phyloP scores from a whole-genome alignment of 2,113 vertebrate species.

The Centropristis striata region DNA sequence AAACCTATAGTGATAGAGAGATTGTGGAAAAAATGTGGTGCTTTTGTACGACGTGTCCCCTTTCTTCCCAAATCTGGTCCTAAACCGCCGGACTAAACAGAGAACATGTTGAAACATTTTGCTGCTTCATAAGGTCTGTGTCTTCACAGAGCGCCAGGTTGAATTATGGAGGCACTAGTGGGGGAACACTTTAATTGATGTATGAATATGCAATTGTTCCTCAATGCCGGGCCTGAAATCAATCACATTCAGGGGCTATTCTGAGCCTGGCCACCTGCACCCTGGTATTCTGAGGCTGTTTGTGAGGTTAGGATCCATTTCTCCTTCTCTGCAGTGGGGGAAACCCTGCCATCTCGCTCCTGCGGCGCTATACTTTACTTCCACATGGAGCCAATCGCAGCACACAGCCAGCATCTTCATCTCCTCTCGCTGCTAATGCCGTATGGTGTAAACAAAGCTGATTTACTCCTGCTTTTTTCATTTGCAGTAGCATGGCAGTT shows the following conservation, averaged over 20 bases:
- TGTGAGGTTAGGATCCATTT: slow-evolving; percentile 46
- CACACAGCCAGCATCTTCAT: slow-evolving; percentile 35
- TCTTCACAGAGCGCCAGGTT: slow-evolving; percentile 58
- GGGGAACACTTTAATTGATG: slow-evolving; percentile 73
- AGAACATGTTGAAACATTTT: slow-evolving; percentile 79
- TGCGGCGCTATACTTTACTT: slow-evolving; percentile 32
- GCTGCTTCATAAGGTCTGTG: slow-evolving; percentile 64
- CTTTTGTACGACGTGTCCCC: no score
- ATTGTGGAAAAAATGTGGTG: no score
- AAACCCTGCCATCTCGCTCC: slow-evolving; percentile 23
- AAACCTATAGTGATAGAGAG: no score
- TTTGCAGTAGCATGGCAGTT: slow-evolving; percentile 29
- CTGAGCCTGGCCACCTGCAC: slow-evolving; percentile 67
- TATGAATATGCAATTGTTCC: slow-evolving; percentile 80
- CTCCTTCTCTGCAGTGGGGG: slow-evolving; percentile 28
- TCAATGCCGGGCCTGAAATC: slow-evolving; percentile 74
- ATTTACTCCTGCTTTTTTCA: slow-evolving; percentile 17
- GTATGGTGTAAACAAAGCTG: slow-evolving; percentile 9
- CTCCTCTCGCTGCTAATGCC: slow-evolving; percentile 26
- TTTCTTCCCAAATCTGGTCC: no score
- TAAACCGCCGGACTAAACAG: no score
- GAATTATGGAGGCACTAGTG: slow-evolving; percentile 66
- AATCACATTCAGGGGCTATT: slow-evolving; percentile 70
- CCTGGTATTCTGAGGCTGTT: slow-evolving; percentile 34
- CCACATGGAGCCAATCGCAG: slow-evolving; percentile 11